Evolutionary conservation across 92 coral and sea anemone genomes (phyloP), one percentile per base, ranked within the genome.

Genomic region (Isaurus tuberculatus): DNA sequence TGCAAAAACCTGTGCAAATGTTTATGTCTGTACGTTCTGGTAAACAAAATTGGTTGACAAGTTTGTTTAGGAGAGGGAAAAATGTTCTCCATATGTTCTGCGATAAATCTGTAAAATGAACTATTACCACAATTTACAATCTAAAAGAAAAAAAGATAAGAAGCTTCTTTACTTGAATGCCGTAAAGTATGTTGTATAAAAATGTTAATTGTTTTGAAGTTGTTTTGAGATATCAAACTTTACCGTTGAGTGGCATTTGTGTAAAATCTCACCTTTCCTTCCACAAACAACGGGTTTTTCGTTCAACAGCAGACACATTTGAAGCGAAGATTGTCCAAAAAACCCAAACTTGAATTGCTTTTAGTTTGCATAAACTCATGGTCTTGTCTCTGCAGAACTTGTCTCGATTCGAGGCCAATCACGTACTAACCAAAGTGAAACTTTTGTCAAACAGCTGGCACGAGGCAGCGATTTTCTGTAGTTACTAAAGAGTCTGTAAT

Each of bases 401-500:
- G 26, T 22, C 58, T 42, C 15, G 23, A 40, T 23, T 53, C 82
- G 82, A 77, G 58, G 70, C 70, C 70, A 26, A 57, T 32, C 51
- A 33, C 25, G 69, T 77, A 58, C 53, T 11, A 22, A 48, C 32
- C 82, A 58, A 75, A 86, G 67, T 48, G 70, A 82, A 65, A 57
- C 65, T 73, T 73, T 29, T 80, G 33, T 33, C 44, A n/a, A 79
- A 27, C 81, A 80, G 43, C 70, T 84, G 91, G 91, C 91, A 88
- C 91, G 91, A 88, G 91, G 91, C 91, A 79, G 71, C 11, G 72
- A 74, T 84, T 71, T 51, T 72, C 79, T 8, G 63, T 57, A 60
- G 58, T 77, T 25, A 42, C 34, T 77, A 14, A 33, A 57, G 69
- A 36, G 53, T 51, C 64, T 77, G 69, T 57, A 25, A 37, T 77